Base-by-base conservation (phyloP, 2,888 invertebrate species). In the Myathropa florea region DNA sequence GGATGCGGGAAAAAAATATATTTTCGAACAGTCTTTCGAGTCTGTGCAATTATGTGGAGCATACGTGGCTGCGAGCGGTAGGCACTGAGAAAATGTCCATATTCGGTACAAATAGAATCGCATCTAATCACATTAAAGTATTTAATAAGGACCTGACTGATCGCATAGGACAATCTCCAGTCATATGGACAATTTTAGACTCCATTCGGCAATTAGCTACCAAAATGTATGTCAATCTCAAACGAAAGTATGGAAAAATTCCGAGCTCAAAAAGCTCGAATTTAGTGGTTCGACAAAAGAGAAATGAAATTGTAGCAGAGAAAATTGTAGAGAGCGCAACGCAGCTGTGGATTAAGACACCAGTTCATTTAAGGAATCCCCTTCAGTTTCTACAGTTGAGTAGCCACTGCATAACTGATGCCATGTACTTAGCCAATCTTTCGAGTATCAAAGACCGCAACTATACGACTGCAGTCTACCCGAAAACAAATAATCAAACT, bases 11-110 rank as follows among this genome's bases (percentile, higher is more conserved):
- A 53, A 90, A 90, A 64, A 83, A 77, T 60, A 89, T 90, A 9
- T 89, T 88, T 39, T 86, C 88, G 1, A 53, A 70, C 4, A 73
- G 71, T 4, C 72, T 89, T 0, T 76, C 88, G 1, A 87, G 78
- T 24, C 78, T 90, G 26, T 89, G 89, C 39, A 81, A 89, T n/a
- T 89, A 89, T 67, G 85, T 89, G n/a, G 90, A 90, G 64, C 71
- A 89, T 12, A 83, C 65, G 30, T 90, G 90, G 90, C 36, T 90
- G 0, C 88, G 89, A 14, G 85, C 83, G 0, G 84, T 89, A n/a
- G 90, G 89, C 23, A 89, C 89, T 3, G 89, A 90, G n/a, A 90
- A 89, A 79, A 90, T 90, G 89, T 90, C 90, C 4, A 90, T 90
- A n/a, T 90, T 90, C 57, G 90, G 90, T 12, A 88, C 89, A 9